A percentile compares a stretch with the other conserved stretches of the same genome.
Conservation (phyloP, 2,888 invertebrate genomes). For the Noctua janthe region DNA sequence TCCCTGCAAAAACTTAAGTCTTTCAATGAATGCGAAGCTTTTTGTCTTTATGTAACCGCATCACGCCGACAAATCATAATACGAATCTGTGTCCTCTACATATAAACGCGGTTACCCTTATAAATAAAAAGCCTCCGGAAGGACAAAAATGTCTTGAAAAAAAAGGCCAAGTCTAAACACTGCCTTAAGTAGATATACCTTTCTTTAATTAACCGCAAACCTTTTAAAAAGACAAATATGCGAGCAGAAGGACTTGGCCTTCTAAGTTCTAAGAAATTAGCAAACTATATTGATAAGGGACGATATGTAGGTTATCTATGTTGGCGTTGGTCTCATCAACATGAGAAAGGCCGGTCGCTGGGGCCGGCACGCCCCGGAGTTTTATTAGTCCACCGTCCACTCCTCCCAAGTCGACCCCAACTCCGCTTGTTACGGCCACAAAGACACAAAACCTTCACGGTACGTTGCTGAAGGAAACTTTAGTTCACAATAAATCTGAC, state of each 20-base stretch:
- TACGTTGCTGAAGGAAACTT: constrained; percentile 66
- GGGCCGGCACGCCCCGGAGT: constrained; percentile 80
- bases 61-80: constrained; percentile 34
- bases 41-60: constrained; percentile 20
- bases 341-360: constrained; percentile 81
- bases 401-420: constrained; percentile 69
- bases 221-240: constrained; percentile 6
- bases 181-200: constrained; percentile 8
- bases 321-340: constrained; percentile 79
- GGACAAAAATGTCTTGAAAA: constrained; percentile 6
- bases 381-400: constrained; percentile 81
- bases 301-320: constrained; percentile 55
- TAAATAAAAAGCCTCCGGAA: constrained; percentile 26
- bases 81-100: constrained; percentile 48
- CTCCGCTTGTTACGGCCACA: constrained; percentile 70
- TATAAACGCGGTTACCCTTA: constrained; percentile 37
- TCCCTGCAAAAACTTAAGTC: neutral
- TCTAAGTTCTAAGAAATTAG: constrained; percentile 34
- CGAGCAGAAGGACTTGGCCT: neutral
- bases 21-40: constrained; percentile 19
- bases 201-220: constrained; percentile 47
- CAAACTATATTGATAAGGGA: constrained; percentile 50
- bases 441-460: constrained; percentile 72
- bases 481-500: constrained; percentile 69
- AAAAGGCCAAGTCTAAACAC: constrained; percentile 17